Evolutionary conservation across 2,113 vertebrate genomes (phyloP), one percentile per base, ranked within the genome.

Genomic region (Pachyramphus minor): DNA sequence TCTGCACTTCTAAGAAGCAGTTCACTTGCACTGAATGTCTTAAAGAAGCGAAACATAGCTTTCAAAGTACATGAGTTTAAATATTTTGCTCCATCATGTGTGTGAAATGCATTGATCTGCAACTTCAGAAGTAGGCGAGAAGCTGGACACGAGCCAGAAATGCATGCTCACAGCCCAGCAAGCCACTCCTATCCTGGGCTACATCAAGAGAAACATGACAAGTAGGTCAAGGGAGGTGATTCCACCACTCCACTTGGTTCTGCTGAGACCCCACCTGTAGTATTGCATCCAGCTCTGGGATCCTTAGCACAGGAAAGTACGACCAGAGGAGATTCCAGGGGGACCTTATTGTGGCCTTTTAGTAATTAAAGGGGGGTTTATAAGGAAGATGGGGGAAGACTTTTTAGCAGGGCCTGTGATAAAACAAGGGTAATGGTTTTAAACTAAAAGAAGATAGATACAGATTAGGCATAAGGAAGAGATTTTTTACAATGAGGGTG

Each of bases 281-380:
- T 23, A 6, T 4, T 53, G n/a, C 0, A 1, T 47, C 16, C 41
- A 41, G 24, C 17, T 68, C 41, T 35, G 17, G 12, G 14, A 23
- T 28, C 8, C 35, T 33, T 1, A 2, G 31, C 3, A 58, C 27
- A 58, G 6, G 6, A 50, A 77, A 68, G 8, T 0, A 0, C 7
- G 24, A 35, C 39, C 8, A 31, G 62, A 62, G 24, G 20, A 45
- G 22, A 21, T n/a, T 56, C 31, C 55, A 56, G 30, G 20, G 31
- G 31, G 31, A 56, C 30, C 19, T 53, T 20, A 55, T 33, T 55
- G 30, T 55, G 30, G 18, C 30, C 30, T 55, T 55, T 55, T 30
- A 55, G 53, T 55, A 33, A 31, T 55, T 55, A 55, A 55, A 31
- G 30, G 30, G 30, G 53, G 53, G 11, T 19, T 31, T 55, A 20